A percentile compares a stretch with the other conserved stretches of the same genome.
Conservation (phyloP, 2,888 invertebrate genomes). For the Drosophila merina region DNA sequence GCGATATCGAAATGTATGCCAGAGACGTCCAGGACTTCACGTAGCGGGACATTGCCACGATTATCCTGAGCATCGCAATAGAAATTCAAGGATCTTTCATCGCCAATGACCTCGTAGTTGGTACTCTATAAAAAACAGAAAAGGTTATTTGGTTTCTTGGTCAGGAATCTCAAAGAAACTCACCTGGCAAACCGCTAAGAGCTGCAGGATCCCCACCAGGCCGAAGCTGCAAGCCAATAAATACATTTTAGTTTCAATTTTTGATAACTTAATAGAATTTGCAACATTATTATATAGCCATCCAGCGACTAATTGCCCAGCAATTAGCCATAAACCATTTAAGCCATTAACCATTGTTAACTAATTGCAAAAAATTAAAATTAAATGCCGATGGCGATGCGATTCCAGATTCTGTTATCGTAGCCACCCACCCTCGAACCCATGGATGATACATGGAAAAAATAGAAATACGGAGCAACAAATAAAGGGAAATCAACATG, state of each 20-base stretch:
- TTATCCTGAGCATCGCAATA: conserved; percentile 30
- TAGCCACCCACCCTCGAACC: background rate
- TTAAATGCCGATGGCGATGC: conserved; percentile 6
- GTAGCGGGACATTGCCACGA: conserved; percentile 21
- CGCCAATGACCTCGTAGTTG: conserved; percentile 40
- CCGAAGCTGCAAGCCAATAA: background rate
- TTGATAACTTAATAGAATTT: background rate
- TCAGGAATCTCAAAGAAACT: background rate
- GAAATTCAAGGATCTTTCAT: conserved; percentile 41
- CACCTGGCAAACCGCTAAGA: background rate
- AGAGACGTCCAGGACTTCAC: conserved; percentile 39
- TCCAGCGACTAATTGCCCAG: conserved; percentile 6
- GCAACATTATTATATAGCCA: conserved; percentile 21
- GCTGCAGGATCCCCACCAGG: conserved; percentile 2
- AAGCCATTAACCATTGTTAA: conserved; percentile 18
- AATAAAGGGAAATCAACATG: conserved; percentile 16
- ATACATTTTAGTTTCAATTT: conserved; percentile 5
- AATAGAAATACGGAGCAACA: conserved; percentile 1
- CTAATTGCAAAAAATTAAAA: conserved; percentile 24
- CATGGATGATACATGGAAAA: background rate
- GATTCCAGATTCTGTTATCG: conserved; percentile 19
- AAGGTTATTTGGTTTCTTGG: background rate
- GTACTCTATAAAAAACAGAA: conserved; percentile 9
- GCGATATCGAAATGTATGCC: conserved; percentile 15
- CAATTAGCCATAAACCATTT: conserved; percentile 21